Evolutionary conservation across 2,113 vertebrate genomes (phyloP), one percentile per base, ranked within the genome.

Genomic region (Esox niger): DNA sequence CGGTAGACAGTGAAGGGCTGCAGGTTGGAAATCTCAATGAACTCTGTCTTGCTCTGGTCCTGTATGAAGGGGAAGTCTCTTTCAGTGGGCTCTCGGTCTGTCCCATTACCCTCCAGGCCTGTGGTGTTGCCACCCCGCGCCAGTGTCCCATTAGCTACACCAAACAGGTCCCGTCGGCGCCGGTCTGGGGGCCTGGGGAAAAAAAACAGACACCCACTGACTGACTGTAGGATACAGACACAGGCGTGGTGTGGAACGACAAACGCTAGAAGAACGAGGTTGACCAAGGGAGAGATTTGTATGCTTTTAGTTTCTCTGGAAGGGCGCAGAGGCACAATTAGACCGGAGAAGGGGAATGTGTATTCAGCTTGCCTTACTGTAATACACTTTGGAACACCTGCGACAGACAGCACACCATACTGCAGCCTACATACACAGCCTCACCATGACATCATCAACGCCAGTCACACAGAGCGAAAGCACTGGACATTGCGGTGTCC

Each of bases 1-100:
- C 95, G 95, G 87, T 99, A 99, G 5, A 97, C 87, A 0, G 97
- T 97, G 69, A 99, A 99, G 27, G 95, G 95, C 60, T 85, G 90
- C 65, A 99, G 90, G 69, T 93, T 88, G 2, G 90, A 89, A 65
- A 99, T 98, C 1, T 98, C 94, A 0, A 94, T 93, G 47, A 86
- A 89, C 79, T 98, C 97, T 33, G 88, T 84, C 65, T 86, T 80
- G 46, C 92, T 93, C 71, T 88, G 94, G 68, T 86, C 92, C 76
- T 98, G 93, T 0, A 79, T 91, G 88, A 98, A 98, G 0, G 93
- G 92, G 75, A 92, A 96, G 49, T 98, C 95, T 11, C 81, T 84
- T 32, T 94, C 87, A 0, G 82, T 85, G 47, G 94, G 92, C 26
- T 95, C 89, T 0, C 85, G 1, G 0, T 95, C 92, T 0, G 96